A percentile compares a stretch with the other conserved stretches of the same genome.
Conservation (phyloP, 2,797 vertebrate genomes). For the Onychomys arenicola region DNA sequence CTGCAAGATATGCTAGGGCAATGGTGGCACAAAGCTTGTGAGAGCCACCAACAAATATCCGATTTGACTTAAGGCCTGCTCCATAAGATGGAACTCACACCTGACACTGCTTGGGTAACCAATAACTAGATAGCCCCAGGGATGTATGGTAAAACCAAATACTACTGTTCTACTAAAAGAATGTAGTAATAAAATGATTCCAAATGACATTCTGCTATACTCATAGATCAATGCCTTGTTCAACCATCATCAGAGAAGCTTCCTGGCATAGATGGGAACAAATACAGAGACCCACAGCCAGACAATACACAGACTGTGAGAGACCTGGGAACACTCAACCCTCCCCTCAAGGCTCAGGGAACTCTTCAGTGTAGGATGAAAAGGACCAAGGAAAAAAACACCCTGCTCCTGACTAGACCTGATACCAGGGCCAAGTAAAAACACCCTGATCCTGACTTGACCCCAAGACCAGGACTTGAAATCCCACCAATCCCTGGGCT, state of each 20-base stretch:
- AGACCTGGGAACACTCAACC: too few species aligned
- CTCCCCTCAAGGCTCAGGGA: neutral
- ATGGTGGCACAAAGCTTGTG: neutral
- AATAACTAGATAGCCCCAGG: neutral
- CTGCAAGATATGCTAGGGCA: neutral
- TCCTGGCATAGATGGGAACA: neutral
- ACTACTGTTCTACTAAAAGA: neutral
- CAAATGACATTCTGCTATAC: neutral
- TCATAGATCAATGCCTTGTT: neutral
- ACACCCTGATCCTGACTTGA: neutral
- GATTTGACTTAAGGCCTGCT: neutral
- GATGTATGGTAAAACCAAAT: neutral
- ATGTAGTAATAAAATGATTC: neutral
- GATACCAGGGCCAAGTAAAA: too few species aligned
- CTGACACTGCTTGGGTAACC: neutral
- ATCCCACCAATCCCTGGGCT: too few species aligned
- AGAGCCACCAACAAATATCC: too few species aligned
- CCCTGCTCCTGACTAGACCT: neutral
- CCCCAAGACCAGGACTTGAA: neutral
- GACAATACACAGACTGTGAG: neutral
- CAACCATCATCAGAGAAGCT: too few species aligned
- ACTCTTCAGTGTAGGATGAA: neutral
- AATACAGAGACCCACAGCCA: neutral
- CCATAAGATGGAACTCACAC: neutral
- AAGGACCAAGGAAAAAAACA: neutral